Base-by-base conservation (phyloP, 2,797 vertebrate genomes). In the Tenualosa thibaudeaui region DNA sequence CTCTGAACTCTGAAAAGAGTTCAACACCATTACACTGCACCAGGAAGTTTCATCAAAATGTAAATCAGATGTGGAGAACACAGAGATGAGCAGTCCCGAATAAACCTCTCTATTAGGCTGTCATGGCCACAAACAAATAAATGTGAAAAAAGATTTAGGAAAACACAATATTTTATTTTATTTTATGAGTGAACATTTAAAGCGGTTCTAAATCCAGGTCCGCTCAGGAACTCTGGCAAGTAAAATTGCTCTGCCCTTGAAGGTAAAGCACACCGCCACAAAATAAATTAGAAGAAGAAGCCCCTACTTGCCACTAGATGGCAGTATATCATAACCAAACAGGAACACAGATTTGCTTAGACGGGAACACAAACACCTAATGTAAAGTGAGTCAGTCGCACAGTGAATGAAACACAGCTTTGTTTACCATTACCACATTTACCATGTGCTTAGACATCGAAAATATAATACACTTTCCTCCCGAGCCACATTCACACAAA, bases 281-380 rank as follows among this genome's bases (percentile, higher is more conserved):
- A 75, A 40, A 75, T 15, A 43, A 49, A 51, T 17, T 15, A 51
- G 60, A 31, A 31, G 31, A 31, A 26, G 6, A 81, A 49, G 43
- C 58, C 84, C 24, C 54, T 50, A 58, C 43, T 81, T 5, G 53
- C 24, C 89, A 89, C 86, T 37, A 87, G 86, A 84, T 86, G 89
- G 87, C 84, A 86, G 83, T 85, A 46, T 54, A 83, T 82, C 49
- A 75, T 81, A 54, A 60, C 68, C 31, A 26, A 17, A 31, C 22
- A 24, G 56, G 40, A 75, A 75, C 65, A 71, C 56, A 58, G 19
- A 58, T 19, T 75, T 15, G 4, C 37, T 17, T 40, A 17, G 31
- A 75, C 68, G 31, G 68, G 31, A 75, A 75, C 68, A 75, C 68
- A 75, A 75, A 15, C 68, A 43, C 40, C 17, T 75, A 68, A 26